Conservation (phyloP, 2,797 vertebrate genomes). For the Austrolebias charrua region DNA sequence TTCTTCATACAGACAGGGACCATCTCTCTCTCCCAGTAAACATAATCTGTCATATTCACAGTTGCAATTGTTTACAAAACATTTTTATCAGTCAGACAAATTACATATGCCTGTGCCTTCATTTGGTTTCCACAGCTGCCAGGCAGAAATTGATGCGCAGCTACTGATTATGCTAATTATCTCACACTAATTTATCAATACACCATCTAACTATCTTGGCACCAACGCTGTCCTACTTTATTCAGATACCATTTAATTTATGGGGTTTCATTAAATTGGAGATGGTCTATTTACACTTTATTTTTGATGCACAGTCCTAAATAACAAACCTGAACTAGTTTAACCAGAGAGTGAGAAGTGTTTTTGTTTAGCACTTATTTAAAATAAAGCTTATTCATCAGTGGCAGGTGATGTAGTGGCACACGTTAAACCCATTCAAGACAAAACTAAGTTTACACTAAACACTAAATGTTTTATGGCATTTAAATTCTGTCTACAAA, state of each 20-base stretch:
- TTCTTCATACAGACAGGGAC: conserved; percentile 6
- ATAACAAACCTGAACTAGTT: background rate
- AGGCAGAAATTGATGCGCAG: conserved; percentile 53
- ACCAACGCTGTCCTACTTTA: conserved; percentile 39
- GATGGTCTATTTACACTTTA: background rate
- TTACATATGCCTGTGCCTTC: conserved; percentile 58
- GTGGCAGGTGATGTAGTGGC: background rate
- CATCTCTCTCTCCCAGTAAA: conserved; percentile 17
- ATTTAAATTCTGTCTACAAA: too few relatives aligned
- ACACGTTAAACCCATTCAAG: background rate
- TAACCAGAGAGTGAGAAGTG: background rate
- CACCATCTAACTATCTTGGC: conserved; percentile 41
- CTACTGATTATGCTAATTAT: conserved; percentile 67
- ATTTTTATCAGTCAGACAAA: conserved; percentile 67
- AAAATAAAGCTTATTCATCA: background rate
- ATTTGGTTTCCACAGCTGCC: conserved; percentile 59
- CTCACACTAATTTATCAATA: conserved; percentile 59
- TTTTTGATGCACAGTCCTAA: background rate
- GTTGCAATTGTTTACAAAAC: conserved; percentile 55
- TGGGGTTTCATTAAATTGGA: background rate
- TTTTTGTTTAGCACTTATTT: background rate
- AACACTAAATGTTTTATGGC: background rate
- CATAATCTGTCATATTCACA: conserved; percentile 35
- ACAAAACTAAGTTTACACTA: background rate
- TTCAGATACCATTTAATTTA: conserved; percentile 22